Evolutionary conservation across 2,797 vertebrate species (phyloP).

Genomic region (Triplophysa yarkandensis): DNA sequence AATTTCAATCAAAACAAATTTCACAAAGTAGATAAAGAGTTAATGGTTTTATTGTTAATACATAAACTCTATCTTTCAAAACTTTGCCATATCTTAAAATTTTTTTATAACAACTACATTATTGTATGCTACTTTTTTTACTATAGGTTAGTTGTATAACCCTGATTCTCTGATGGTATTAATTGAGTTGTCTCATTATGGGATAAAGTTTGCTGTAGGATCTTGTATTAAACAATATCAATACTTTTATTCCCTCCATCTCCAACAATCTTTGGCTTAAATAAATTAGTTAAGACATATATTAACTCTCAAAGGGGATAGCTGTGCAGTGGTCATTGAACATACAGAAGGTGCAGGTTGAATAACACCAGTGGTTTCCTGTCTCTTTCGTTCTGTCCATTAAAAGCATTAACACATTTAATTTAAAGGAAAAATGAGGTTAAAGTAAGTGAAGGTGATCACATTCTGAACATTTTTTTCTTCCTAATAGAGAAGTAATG

Average conservation of each 20-base stretch:
- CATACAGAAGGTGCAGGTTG: neutral
- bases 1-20: too few species aligned
- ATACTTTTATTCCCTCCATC: neutral
- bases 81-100: too few species aligned
- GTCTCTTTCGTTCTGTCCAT: neutral
- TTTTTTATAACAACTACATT: too few species aligned
- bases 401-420: neutral
- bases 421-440: neutral
- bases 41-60: too few species aligned
- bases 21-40: too few species aligned
- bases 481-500: slow-evolving; percentile 84
- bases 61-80: too few species aligned
- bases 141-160: too few species aligned
- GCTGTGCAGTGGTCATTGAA: neutral
- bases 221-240: neutral
- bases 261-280: neutral
- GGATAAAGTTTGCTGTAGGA: too few species aligned
- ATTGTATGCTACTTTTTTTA: too few species aligned
- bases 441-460: neutral
- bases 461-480: neutral
- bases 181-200: too few species aligned
- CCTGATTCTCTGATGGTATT: too few species aligned
- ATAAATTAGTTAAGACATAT: neutral
- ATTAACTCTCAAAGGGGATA: too few species aligned
- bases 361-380: neutral